Conservation (phyloP, 2,113 vertebrate genomes). For the Rousettus leschenaultii region DNA sequence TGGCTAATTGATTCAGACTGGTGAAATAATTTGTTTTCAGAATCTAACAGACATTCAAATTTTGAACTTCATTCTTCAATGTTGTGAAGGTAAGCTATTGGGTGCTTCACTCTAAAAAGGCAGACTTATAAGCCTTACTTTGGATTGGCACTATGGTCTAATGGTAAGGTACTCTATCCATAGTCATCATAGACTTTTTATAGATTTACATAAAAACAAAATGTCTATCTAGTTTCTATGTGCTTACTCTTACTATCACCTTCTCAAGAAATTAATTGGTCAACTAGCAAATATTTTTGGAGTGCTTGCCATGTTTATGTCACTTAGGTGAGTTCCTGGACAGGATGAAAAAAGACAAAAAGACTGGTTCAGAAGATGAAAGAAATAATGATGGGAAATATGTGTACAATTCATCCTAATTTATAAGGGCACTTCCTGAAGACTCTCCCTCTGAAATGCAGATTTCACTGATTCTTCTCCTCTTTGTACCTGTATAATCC, state of each 20-base stretch:
- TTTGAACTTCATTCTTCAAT: background rate
- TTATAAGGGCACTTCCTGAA: background rate
- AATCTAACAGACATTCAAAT: background rate
- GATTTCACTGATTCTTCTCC: background rate
- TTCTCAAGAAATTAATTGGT: constrained; percentile 1
- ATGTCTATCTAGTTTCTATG: too few relatives aligned
- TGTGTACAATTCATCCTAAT: background rate
- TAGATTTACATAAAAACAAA: background rate
- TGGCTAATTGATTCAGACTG: background rate
- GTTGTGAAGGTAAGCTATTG: background rate
- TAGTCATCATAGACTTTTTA: background rate
- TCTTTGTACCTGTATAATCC: background rate
- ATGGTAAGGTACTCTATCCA: background rate
- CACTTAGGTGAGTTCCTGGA: background rate
- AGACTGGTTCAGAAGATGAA: background rate
- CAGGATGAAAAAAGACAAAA: background rate
- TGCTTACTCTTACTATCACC: background rate
- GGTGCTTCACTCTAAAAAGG: background rate
- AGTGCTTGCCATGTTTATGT: background rate
- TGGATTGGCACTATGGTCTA: background rate
- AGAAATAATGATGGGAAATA: background rate
- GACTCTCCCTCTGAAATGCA: background rate
- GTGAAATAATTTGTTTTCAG: constrained; percentile 12
- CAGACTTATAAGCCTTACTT: background rate
- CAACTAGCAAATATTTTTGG: background rate